Base-by-base conservation (phyloP, 1,140 invertebrate species). In the Zaprionus vittiger region DNA sequence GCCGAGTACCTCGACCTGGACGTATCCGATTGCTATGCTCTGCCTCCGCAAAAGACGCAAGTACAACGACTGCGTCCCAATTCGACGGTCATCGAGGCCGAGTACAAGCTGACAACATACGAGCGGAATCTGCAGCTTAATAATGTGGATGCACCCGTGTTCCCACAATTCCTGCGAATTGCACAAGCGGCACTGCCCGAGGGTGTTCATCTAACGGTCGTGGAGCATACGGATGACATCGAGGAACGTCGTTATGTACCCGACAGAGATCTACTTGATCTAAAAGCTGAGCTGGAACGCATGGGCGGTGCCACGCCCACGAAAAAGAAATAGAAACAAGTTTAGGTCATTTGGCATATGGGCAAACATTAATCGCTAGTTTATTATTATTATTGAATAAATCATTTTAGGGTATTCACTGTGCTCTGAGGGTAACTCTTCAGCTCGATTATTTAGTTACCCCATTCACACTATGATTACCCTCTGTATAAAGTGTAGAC, bases 91-190 rank as follows among this genome's bases (percentile, higher is more conserved):
- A 79, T 96, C 2, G 95, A 97, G 54, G 81, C 94, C 4, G 95
- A 97, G 83, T 98, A 97, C 82, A 91, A 94, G 31, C 91, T 98
- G 47, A 95, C 95, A 73, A 87, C 96, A 1, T 98, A 97, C 93
- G 96, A 97, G 93, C 94, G 97, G 85, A 96, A 96, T 93, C 93
- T 96, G 9, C 95, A 97, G 94, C 92, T 97, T 1, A 90, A 91
- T 5, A 94, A 97, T 80, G 91, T 96, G 1, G 93, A 95, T 34
- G 90, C 94, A 2, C 93, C 92, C 1, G 74, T 94, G 57, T 93
- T 94, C 64, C 94, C 96, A 3, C 91, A 96, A 22, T 94, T 97
- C 44, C 86, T 97, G 44, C 95, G 97, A 81, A 91, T 96, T 20
- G 91, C 97, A 22, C 96, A 97, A 90, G 94, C 95, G 2, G 93